These are phyloP conservation scores for Steatornis caripensis DNA, from an alignment of 2,113 vertebrate genomes.

Conservation along the genomic window DNA sequence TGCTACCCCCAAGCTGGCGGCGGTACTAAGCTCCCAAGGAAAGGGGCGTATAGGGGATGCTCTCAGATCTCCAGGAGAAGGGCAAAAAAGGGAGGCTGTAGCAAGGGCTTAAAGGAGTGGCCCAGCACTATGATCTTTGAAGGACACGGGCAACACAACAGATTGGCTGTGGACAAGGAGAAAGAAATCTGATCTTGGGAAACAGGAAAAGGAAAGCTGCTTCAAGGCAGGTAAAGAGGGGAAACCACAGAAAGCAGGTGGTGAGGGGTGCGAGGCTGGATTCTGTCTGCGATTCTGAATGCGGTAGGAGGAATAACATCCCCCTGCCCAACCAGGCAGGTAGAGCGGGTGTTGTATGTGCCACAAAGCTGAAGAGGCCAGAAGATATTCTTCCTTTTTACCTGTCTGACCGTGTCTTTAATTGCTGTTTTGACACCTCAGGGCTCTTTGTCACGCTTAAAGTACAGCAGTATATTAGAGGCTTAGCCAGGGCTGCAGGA, in stretches of 20 bases:
- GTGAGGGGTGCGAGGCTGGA: not conserved
- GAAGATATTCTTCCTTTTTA: not conserved
- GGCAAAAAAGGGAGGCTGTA: not conserved
- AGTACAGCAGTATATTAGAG: not conserved
- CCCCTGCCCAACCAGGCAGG: not conserved
- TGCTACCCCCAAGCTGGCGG: not conserved
- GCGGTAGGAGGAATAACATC: not conserved
- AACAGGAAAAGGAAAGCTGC: not conserved
- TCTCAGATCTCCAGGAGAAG: not conserved
- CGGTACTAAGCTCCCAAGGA: not conserved
- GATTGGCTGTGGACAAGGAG: not conserved
- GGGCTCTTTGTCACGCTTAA: not conserved
- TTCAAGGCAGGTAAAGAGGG: not conserved
- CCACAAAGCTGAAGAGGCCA: not conserved
- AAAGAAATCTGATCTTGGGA: not conserved
- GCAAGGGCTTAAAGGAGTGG: not conserved
- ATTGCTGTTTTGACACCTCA: not conserved
- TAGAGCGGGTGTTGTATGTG: not conserved
- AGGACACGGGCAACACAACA: accelerated
- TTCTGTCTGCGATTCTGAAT: not conserved
- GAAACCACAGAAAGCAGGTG: not conserved
- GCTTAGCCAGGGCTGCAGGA: not conserved
- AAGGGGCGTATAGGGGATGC: not conserved
- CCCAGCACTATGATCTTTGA: not conserved
- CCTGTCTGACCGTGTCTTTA: not conserved